Evolutionary conservation across 2,888 invertebrate species (phyloP).

Genomic region (Epirrita christyi): DNA sequence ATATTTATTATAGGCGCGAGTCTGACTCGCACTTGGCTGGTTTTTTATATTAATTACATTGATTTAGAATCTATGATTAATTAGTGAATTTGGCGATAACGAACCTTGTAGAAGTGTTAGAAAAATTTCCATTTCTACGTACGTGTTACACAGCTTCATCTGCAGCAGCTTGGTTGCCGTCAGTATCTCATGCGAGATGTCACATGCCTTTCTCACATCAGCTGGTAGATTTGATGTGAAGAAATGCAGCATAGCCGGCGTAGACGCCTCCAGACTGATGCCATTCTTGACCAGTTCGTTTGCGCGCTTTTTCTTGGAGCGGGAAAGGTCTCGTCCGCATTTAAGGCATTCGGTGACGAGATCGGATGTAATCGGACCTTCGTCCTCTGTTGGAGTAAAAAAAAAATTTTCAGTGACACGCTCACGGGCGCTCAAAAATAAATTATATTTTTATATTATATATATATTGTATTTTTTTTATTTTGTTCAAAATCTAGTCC

Average conservation of each 20-base stretch:
- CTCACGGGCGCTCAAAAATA: no score
- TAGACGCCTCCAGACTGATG: slow-evolving; percentile 59
- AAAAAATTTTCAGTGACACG: no score
- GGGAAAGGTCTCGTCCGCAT: slow-evolving; percentile 66
- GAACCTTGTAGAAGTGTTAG: no score
- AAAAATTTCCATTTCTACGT: slow-evolving; percentile 17
- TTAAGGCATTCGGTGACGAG: slow-evolving; percentile 78
- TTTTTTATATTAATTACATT: no score
- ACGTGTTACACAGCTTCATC: slow-evolving; percentile 69
- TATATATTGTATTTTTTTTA: no score
- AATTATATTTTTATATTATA: no score
- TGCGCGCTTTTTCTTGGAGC: slow-evolving; percentile 60
- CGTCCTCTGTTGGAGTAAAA: slow-evolving; percentile 61
- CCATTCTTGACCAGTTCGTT: slow-evolving; percentile 68
- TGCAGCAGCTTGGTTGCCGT: slow-evolving; percentile 74
- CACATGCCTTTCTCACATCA: slow-evolving; percentile 64
- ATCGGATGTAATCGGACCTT: slow-evolving; percentile 81
- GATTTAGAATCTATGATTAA: no score
- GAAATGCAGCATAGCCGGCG: slow-evolving; percentile 70
- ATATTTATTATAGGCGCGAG: no score
- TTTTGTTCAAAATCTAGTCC: no score
- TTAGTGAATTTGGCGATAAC: no score
- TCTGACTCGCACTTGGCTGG: no score
- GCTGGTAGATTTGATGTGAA: slow-evolving; percentile 60
- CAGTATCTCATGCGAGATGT: slow-evolving; percentile 69